phyloP scores from a whole-genome alignment of 2,888 invertebrate species.

The Aphrophora alni region DNA sequence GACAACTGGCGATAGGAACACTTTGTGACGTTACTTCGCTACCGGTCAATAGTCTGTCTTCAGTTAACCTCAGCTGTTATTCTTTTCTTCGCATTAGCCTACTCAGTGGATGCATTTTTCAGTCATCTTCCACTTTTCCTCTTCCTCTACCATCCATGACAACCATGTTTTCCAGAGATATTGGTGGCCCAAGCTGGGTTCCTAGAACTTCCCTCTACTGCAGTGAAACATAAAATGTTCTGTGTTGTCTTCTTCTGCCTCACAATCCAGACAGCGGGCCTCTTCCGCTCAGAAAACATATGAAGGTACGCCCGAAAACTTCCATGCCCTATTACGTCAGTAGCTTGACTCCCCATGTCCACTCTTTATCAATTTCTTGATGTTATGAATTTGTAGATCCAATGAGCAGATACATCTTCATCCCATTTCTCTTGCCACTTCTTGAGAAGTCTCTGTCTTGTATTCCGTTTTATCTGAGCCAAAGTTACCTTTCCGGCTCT shows the following conservation, averaged over 20 bases:
- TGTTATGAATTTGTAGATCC: background rate
- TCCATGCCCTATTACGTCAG: background rate
- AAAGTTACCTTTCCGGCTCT: background rate
- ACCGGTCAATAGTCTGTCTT: background rate
- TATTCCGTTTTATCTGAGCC: background rate
- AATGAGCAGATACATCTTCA: background rate
- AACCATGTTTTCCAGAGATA: background rate
- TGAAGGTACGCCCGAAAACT: background rate
- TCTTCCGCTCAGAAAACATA: background rate
- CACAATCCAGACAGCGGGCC: background rate
- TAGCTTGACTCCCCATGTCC: background rate
- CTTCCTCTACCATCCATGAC: background rate
- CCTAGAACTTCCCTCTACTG: background rate
- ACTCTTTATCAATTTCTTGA: background rate
- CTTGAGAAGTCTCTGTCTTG: background rate
- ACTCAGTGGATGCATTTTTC: background rate
- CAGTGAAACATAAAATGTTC: background rate
- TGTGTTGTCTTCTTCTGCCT: background rate
- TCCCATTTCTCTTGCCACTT: background rate
- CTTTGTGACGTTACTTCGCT: background rate
- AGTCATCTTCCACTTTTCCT: background rate
- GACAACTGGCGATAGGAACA: background rate
- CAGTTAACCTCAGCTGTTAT: background rate
- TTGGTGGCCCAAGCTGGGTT: background rate
- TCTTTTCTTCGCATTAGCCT: background rate